These are phyloP conservation scores for Nomada lathburiana DNA, from an alignment of 2,888 invertebrate species.

Conservation along the genomic window DNA sequence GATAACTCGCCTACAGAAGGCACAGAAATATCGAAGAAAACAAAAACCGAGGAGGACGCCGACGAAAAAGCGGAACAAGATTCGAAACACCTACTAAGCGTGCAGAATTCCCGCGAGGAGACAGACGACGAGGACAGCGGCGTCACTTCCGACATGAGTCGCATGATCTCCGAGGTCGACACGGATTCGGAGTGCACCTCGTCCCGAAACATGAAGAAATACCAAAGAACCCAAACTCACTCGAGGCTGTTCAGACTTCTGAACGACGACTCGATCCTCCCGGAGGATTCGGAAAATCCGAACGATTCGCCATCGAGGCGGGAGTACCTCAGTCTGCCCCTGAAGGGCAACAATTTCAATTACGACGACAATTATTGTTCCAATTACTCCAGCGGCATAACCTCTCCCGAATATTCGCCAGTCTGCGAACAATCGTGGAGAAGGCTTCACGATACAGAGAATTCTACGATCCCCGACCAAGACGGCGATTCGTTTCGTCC, in stretches of 20 bases:
- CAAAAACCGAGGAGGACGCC: slow-evolving; percentile 23
- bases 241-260: slow-evolving; percentile 89
- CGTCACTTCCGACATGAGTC: slow-evolving; percentile 89
- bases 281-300: slow-evolving; percentile 59
- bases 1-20: background rate
- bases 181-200: slow-evolving; percentile 88
- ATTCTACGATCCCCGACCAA: background rate
- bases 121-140: slow-evolving; percentile 89
- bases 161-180: slow-evolving; percentile 88
- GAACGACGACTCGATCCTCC: slow-evolving; percentile 85
- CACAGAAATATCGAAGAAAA: background rate
- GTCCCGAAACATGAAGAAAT: slow-evolving; percentile 86
- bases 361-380: slow-evolving; percentile 83
- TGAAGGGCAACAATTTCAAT: slow-evolving; percentile 75
- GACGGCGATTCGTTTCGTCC: slow-evolving; percentile 7
- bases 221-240: slow-evolving; percentile 90
- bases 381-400: slow-evolving; percentile 75
- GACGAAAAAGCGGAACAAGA: slow-evolving; percentile 28
- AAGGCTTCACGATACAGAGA: slow-evolving; percentile 83
- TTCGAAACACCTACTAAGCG: slow-evolving; percentile 63
- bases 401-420: slow-evolving; percentile 86
- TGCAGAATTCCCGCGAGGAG: slow-evolving; percentile 78
- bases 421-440: slow-evolving; percentile 86
- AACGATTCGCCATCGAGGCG: slow-evolving; percentile 46
- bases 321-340: slow-evolving; percentile 72